These are phyloP conservation scores for Dermolepida albohirtum DNA, from an alignment of 2,888 invertebrate genomes.

Conservation along the genomic window DNA sequence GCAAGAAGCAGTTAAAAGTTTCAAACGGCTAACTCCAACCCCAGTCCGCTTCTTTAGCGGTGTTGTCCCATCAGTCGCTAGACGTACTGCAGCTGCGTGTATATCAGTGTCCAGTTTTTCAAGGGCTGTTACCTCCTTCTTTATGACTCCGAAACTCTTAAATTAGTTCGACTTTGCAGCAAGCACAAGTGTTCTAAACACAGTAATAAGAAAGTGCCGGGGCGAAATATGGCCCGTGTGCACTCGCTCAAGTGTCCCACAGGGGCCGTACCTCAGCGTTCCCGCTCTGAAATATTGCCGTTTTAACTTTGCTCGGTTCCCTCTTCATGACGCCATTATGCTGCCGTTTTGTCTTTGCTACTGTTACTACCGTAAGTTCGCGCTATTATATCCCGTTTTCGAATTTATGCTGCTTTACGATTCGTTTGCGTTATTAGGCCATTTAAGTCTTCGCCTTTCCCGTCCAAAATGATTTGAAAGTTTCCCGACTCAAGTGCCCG, in stretches of 20 bases:
- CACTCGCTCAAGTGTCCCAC: conserved; percentile 60
- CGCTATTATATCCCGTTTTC: conserved; percentile 42
- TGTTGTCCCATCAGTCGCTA: conserved; percentile 14
- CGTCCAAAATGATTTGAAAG: conserved; percentile 7
- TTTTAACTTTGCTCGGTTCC: conserved; percentile 55
- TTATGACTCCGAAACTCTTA: conserved; percentile 65
- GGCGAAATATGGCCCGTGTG: conserved; percentile 59
- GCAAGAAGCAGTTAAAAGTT: conserved; percentile 44
- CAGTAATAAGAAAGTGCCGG: conserved; percentile 64
- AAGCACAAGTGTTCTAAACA: conserved; percentile 62
- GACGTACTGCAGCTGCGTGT: conserved; percentile 42
- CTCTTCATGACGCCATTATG: conserved; percentile 49
- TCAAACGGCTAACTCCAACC: conserved; percentile 19
- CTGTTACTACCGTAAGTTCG: conserved; percentile 39
- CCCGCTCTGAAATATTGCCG: conserved; percentile 55
- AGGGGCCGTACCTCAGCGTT: conserved; percentile 60
- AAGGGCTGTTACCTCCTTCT: conserved; percentile 65
- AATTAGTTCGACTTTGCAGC: conserved; percentile 64
- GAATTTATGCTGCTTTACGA: conserved; percentile 29
- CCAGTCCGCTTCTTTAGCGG: conserved; percentile 18
- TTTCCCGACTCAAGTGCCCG: not conserved
- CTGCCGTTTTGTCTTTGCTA: conserved; percentile 47
- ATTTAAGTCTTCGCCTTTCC: conserved; percentile 20
- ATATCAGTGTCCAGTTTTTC: conserved; percentile 53
- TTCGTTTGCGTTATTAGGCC: conserved; percentile 15